Conservation (phyloP, 2,797 vertebrate genomes). For the Gallinago solitaria region DNA sequence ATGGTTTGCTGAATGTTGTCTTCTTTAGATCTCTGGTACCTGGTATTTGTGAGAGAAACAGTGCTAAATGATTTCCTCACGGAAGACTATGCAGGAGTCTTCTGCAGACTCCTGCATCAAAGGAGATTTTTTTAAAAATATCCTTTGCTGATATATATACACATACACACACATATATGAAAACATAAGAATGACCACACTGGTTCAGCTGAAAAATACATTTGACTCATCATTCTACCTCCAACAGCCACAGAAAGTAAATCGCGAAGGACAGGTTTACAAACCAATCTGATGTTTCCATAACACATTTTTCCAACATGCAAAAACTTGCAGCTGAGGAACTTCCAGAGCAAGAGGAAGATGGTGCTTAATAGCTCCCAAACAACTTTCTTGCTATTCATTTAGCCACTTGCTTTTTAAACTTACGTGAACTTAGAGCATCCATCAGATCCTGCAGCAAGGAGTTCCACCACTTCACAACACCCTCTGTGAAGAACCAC, state of each 20-base stretch:
- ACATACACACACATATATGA: background rate
- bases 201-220: background rate
- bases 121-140: background rate
- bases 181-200: fast-evolving
- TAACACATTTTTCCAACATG: background rate
- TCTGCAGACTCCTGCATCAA: no score
- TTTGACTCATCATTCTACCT: background rate
- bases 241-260: background rate
- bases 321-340: background rate
- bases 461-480: background rate
- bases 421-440: background rate
- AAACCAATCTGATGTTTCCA: background rate
- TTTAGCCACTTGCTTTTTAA: background rate
- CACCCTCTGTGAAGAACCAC: fast-evolving
- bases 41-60: background rate
- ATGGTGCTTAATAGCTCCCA: background rate
- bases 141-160: background rate
- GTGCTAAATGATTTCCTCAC: background rate
- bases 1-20: background rate
- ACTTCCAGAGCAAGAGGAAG: background rate
- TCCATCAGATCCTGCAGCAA: background rate
- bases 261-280: background rate
- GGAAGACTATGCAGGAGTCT: background rate
- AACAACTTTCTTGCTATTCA: background rate
- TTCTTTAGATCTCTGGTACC: background rate